Evolutionary conservation across 2,888 invertebrate genomes (phyloP), one percentile per base, ranked within the genome.

Genomic region (Tupiocoris notatus): DNA sequence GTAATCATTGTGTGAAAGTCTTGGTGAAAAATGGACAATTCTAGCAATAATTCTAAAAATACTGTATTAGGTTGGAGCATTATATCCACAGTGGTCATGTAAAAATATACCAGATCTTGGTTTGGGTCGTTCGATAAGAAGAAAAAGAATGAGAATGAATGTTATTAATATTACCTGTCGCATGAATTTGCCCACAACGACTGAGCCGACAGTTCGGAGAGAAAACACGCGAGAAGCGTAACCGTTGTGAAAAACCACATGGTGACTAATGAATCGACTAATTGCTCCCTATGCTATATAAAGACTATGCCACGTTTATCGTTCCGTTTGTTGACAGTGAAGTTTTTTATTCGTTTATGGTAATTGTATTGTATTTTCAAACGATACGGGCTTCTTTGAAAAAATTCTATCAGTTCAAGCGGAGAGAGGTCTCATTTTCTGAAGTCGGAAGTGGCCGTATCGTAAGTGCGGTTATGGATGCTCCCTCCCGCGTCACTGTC

Each of bases 241-340:
- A 39, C 63, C 56, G 57, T 62, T 1, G 22, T 62, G 25, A 73
- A 21, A n/a, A 62, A 62, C 73, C 23, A 17, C 62, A 20, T 20
- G 7, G 21, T 18, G 22, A 73, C 73, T 73, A 62, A 62, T 73
- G 62, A 63, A 17, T 54, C 61, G 21, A 7, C 16, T 62, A 62
- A 73, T 73, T 73, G 54, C 63, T 17, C 39, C 39, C 25, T 62
- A 21, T 39, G 73, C 62, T 73, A 73, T 73, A 73, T 73, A 73
- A 73, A 61, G 63, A 22, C 63, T 17, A 1, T 1, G 2, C 22
- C 59, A 22, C 56, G 54, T 54, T 67, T 56, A 39, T 39, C 39
- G 39, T 7, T n/a, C n/a, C 39, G 3, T 39, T 39, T 39, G 39
- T 39, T 39, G 39, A 39, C 39, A 39, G 39, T 7, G 9, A 65